Evolutionary conservation across 2,113 vertebrate genomes (phyloP), one percentile per base, ranked within the genome.

Genomic region (Nothobranchius kuhntae): DNA sequence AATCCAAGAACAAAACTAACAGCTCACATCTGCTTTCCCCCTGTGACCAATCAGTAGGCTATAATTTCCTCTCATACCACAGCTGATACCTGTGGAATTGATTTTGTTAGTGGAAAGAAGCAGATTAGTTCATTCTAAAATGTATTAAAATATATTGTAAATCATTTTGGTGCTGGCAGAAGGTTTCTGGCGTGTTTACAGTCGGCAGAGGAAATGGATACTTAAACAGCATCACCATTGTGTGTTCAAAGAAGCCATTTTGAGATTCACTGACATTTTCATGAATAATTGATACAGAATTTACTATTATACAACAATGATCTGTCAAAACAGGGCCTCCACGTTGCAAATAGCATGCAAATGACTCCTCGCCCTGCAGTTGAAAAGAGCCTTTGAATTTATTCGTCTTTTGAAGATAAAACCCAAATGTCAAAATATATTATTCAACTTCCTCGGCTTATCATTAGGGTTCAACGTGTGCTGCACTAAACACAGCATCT

Each of bases 201-300:
- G 76, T 74, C 64, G 74, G 70, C 61, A 24, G 24, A 78, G 65
- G 73, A 86, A 89, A 85, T 75, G 64, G 79, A 82, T 73, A 61
- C 71, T 83, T 69, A 65, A 73, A 80, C 64, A 54, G 70, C 66
- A 66, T 60, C 61, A 9, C 30, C 1, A 47, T 75, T 65, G 46
- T 38, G 53, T 68, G 61, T 80, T 90, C 75, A 87, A 77, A 85
- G 75, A 70, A 73, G 67, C 53, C 65, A 63, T 77, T 86, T 82
- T 78, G 67, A 81, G 56, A 80, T 65, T 53, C 42, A 17, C 52
- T 81, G 85, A 81, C 86, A 78, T 85, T 86, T 89, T 75, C 60
- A 83, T 90, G 85, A 92, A 90, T 91, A 83, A 88, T 82, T 89
- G 73, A 86, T 75, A 48, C 53, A 72, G 55, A 74, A 79, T 84